Conservation (phyloP, 2,797 vertebrate species). For the Gymnothorax reevesii region DNA sequence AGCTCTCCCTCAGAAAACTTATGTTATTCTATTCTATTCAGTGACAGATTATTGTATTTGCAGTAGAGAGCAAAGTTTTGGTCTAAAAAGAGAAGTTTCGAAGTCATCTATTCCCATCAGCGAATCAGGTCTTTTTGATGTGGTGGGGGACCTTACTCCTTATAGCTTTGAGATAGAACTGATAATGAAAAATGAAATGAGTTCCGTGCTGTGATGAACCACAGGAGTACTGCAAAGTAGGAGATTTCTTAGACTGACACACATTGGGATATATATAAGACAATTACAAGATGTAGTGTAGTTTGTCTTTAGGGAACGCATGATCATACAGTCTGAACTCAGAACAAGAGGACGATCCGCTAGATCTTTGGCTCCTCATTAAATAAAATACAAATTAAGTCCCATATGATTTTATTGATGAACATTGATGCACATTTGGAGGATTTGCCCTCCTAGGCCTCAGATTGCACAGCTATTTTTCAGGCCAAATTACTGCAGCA, state of each 20-base stretch:
- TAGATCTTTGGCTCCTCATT: constrained; percentile 25
- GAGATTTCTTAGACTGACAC: neutral
- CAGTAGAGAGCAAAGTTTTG: neutral
- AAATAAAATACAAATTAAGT: constrained; percentile 20
- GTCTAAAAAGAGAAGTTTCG: neutral
- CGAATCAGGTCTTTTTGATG: neutral
- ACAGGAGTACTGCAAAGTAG: constrained; percentile 11
- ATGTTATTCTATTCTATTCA: neutral
- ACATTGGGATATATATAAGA: neutral
- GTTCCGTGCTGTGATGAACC: neutral
- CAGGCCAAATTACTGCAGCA: neutral
- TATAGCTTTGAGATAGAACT: neutral
- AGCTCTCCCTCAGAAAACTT: neutral
- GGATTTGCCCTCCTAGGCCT: neutral
- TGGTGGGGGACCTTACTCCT: neutral
- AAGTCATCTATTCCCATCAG: neutral
- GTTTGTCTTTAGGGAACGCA: neutral
- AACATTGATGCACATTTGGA: constrained; percentile 22
- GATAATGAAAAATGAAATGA: neutral
- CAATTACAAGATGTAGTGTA: neutral
- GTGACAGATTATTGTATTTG: neutral
- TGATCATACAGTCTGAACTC: neutral
- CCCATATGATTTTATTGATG: constrained; percentile 23
- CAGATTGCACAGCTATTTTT: neutral
- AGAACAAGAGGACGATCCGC: neutral